Evolutionary conservation across 1,140 invertebrate genomes (phyloP), one percentile per base, ranked within the genome.

Genomic region (Cydia strobilella): DNA sequence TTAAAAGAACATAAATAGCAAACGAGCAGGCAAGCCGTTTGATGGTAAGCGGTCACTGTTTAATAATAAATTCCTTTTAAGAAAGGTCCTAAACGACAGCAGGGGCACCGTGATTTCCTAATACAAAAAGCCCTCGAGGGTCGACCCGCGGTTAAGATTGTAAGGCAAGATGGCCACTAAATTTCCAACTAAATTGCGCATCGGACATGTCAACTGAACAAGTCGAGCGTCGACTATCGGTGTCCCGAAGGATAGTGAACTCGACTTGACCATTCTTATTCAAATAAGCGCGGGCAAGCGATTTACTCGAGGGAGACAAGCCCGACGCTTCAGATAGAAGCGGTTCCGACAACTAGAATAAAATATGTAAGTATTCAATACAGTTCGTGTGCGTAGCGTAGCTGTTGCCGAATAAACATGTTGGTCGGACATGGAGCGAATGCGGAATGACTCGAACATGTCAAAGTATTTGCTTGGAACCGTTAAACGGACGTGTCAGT

Each of bases 261-360:
- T 80, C 82, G 73, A 79, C 79, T 80, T 80, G 75, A 77, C 84
- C 80, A 86, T 88, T 89, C 86, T 89, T 88, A 89, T 89, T 89
- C 85, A 88, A 89, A 89, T 89, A 85, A 84, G 80, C 81, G 83
- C 80, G 82, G 80, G 74, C 82, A 80, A 51, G 74, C 76, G 84
- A 88, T 82, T 87, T 80, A 74, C 84, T 79, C 81, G 48, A 23
- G 78, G 80, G 84, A 82, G 45, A 74, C 78, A 74, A 82, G 45
- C 74, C 77, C 73, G 76, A 76, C 69, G 66, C 45, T 69, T 62
- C 27, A 73, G 72, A 76, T 76, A 66, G 73, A 80, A 65, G 23
- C 39, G 31, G 66, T 27, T 69, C 42, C 13, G 54, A 27, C 25
- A 74, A 71, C 71, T 75, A 35, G 71, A 69, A 74, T 72, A 65